Conservation (phyloP, 2,888 invertebrate species). For the Trisateles emortualis region DNA sequence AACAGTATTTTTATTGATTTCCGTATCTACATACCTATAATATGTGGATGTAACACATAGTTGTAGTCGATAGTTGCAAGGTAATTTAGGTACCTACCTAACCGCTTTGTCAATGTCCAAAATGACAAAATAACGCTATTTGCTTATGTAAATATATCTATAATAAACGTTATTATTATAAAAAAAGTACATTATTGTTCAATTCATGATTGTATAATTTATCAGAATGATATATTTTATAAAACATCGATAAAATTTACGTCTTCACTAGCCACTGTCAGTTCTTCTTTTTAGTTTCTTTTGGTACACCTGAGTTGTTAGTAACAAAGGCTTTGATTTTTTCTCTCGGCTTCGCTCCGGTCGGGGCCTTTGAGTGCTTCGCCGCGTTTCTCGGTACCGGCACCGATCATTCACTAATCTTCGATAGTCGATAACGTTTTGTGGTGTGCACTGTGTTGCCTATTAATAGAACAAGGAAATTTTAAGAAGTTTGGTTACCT, state of each 20-base stretch:
- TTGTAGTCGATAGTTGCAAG: no score
- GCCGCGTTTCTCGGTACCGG: conserved; percentile 77
- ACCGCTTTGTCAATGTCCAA: no score
- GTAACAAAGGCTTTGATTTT: conserved; percentile 84
- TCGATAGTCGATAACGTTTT: conserved; percentile 57
- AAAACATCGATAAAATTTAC: conserved; percentile 65
- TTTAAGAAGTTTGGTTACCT: conserved; percentile 7
- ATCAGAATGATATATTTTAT: conserved; percentile 4
- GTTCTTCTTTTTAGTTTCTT: conserved; percentile 74
- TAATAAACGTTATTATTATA: no score
- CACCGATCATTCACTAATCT: conserved; percentile 77
- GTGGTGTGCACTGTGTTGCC: conserved; percentile 37
- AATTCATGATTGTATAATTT: no score
- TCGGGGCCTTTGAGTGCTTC: conserved; percentile 67
- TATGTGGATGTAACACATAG: no score
- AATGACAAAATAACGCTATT: no score
- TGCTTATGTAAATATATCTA: no score
- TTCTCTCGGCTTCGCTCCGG: conserved; percentile 71
- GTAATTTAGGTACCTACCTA: no score
- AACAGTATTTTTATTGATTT: no score
- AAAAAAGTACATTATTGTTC: no score
- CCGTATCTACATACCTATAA: no score
- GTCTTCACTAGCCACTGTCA: conserved; percentile 68
- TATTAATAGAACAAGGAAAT: conserved; percentile 30
- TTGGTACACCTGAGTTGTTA: conserved; percentile 83